Conservation (phyloP, 2,797 vertebrate genomes). For the Tragelaphus eurycerus region DNA sequence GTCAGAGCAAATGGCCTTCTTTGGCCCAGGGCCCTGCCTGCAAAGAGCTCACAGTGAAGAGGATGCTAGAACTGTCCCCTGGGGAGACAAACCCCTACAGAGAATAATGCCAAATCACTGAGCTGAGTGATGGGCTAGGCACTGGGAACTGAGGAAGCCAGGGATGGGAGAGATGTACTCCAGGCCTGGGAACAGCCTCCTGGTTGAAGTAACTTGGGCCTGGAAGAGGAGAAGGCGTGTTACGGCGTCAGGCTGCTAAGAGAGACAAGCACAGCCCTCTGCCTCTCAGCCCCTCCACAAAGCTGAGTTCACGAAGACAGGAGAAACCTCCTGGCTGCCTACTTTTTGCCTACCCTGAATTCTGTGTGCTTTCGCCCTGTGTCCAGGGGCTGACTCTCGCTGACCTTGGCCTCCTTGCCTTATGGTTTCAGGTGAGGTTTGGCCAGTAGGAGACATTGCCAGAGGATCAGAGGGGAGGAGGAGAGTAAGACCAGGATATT, state of each 20-base stretch:
- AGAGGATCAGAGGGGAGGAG: not conserved
- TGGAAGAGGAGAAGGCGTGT: not conserved
- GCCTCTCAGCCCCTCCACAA: not conserved
- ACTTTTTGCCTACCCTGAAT: not conserved
- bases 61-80: not conserved
- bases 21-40: conserved; percentile 2
- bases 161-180: not conserved
- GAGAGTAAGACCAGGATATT: not conserved
- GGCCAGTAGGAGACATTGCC: not conserved
- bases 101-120: not conserved
- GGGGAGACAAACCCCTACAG: not conserved
- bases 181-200: not conserved
- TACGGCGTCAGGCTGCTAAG: not conserved
- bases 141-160: not conserved
- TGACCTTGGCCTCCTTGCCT: not conserved
- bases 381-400: not conserved
- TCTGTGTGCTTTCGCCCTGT: not conserved
- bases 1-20: not conserved
- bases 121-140: not conserved
- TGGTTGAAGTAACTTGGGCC: not conserved
- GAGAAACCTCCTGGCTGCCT: not conserved
- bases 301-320: not conserved
- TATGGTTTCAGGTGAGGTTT: not conserved
- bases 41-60: not conserved
- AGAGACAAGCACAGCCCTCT: not conserved